Base-by-base conservation (phyloP, 1,140 invertebrate species). In the Neocloeon triangulifer region DNA sequence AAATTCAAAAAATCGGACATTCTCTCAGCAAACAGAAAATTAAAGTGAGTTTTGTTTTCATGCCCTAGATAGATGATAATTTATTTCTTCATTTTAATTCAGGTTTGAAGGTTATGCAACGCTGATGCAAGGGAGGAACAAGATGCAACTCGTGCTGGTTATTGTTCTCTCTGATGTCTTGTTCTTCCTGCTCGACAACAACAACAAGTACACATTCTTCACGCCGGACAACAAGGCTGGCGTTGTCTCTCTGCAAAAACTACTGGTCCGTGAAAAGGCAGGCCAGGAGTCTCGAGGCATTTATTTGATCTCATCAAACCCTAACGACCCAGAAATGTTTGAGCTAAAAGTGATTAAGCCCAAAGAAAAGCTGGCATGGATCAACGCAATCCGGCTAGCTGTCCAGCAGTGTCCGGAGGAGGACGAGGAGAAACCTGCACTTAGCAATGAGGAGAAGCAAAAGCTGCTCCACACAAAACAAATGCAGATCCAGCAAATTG, bases 1-100 rank as follows among this genome's bases (percentile, higher is more conserved):
- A 89, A 91, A 47, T 92, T 94, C 47, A 91, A 86, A 51, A 91
- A 91, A 51, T 84, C 81, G n/a, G 84, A 94, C 52, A 69, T 96
- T 37, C 56, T 89, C 25, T 67, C 72, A 32, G 70, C 71, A 21
- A 75, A 74, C 46, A 62, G 88, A 30, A 74, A 77, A 38, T 56
- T 94, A 2, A 76, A 73, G 59, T 69, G 39, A 52, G 50, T 53
- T 23, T 25, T 16, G 18, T 20, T 12, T 30, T 19, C 16, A 12
- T n/a, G n/a, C n/a, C n/a, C n/a, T n/a, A n/a, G n/a, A n/a, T n/a
- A n/a, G n/a, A n/a, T n/a, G n/a, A n/a, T n/a, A n/a, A n/a, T n/a
- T 37, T 16, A 25, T 13, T 22, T 38, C 9, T 33, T 17, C 21
- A 7, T 10, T 32, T 32, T 25, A 26, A 10, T 36, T 10, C 44